Conservation (phyloP, 1,140 invertebrate species). For the Zaprionus camerounensis region DNA sequence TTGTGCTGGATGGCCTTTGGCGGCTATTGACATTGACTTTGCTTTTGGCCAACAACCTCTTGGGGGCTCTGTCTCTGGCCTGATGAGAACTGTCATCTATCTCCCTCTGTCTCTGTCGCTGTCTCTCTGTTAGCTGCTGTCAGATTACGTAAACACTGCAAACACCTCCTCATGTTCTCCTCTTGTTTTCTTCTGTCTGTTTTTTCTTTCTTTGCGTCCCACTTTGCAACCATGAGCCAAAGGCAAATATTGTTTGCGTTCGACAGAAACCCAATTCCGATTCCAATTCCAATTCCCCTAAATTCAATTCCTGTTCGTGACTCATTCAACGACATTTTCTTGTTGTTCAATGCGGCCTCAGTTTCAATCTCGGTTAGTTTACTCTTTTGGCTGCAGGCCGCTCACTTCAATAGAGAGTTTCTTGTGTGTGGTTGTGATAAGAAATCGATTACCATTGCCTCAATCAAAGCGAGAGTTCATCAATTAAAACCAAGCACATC, state of each 20-base stretch:
- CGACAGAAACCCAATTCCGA: constrained; percentile 22
- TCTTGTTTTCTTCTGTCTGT: not conserved
- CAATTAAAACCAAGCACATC: constrained; percentile 17
- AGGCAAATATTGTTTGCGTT: constrained; percentile 13
- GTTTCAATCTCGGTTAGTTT: constrained; percentile 16
- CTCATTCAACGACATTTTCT: constrained; percentile 52
- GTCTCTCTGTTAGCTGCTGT: not conserved
- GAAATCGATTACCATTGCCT: not conserved
- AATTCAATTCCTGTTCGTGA: constrained; percentile 72
- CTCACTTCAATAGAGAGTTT: not conserved
- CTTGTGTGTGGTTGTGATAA: not conserved
- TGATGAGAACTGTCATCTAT: constrained; percentile 29
- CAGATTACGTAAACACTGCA: constrained; percentile 28
- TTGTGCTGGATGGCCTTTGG: constrained; percentile 36
- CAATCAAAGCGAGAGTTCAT: constrained; percentile 1
- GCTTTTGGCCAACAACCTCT: constrained; percentile 66
- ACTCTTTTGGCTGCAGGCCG: not conserved
- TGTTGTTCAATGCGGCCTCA: constrained; percentile 2
- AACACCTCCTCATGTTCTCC: constrained; percentile 15
- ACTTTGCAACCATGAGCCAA: constrained; percentile 7
- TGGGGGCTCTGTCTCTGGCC: not conserved
- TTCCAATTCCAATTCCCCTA: constrained; percentile 49
- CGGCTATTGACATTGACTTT: constrained; percentile 57
- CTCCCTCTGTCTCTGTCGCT: not conserved
- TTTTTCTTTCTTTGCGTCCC: not conserved